phyloP scores from a whole-genome alignment of 2,888 invertebrate genomes.

The Oxystoma pomonae region DNA sequence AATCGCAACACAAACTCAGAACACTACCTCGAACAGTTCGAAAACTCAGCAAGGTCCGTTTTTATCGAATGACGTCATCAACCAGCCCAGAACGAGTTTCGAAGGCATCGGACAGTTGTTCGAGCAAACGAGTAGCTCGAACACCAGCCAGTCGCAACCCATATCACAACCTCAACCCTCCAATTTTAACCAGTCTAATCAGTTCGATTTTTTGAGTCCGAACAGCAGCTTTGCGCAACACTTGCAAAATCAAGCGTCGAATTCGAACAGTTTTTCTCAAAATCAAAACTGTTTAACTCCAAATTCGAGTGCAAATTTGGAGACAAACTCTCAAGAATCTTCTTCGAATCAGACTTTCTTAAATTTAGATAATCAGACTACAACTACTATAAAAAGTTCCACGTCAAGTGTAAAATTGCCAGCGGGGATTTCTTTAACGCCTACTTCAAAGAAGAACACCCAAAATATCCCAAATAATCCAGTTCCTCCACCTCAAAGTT shows the following conservation, averaged over 20 bases:
- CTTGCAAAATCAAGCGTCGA: constrained; percentile 21
- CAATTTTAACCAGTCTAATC: constrained; percentile 5
- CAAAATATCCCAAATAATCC: not conserved
- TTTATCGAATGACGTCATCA: constrained; percentile 17
- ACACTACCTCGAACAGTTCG: constrained; percentile 15
- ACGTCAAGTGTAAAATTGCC: constrained; percentile 28
- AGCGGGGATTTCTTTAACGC: constrained; percentile 30
- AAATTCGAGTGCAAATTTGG: not conserved
- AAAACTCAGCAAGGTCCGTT: constrained; percentile 8
- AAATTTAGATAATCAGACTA: constrained; percentile 30
- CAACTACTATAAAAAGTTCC: constrained; percentile 18
- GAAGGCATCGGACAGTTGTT: constrained; percentile 31
- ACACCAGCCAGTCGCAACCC: not conserved
- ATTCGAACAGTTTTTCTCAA: constrained; percentile 11
- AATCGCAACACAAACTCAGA: not conserved
- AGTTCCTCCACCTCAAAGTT: not conserved
- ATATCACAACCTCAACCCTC: not conserved
- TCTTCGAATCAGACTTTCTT: constrained; percentile 25
- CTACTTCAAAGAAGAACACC: not conserved
- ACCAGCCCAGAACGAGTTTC: constrained; percentile 24
- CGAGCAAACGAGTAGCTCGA: constrained; percentile 8
- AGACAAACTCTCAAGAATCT: constrained; percentile 9
- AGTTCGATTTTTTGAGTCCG: constrained; percentile 25
- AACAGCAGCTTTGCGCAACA: constrained; percentile 26
- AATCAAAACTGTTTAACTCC: not conserved